Percentiles rank a stretch among this genome's conserved stretches.
Conservation (phyloP, 2,797 vertebrate species). For the Pangasius larnaudii region DNA sequence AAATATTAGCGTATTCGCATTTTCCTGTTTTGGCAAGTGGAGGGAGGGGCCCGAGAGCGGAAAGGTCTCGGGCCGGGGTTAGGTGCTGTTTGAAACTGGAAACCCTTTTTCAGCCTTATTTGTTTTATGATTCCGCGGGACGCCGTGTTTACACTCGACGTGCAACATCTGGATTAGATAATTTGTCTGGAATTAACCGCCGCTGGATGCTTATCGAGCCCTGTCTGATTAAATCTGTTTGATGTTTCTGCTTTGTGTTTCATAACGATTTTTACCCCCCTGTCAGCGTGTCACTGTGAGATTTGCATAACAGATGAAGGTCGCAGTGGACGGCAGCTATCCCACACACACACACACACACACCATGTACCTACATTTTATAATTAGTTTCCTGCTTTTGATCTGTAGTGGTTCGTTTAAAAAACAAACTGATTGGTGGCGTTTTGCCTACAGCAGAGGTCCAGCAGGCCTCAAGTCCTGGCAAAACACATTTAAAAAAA, state of each 20-base stretch:
- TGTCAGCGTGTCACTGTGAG: constrained; percentile 45
- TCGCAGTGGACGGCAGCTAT: constrained; percentile 18
- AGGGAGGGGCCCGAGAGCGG: constrained; percentile 65
- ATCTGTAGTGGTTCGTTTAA: constrained; percentile 65
- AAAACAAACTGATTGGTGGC: constrained; percentile 64
- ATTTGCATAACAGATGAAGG: constrained; percentile 53
- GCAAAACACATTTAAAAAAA: background rate
- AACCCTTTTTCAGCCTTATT: constrained; percentile 92
- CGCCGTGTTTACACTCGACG: constrained; percentile 89
- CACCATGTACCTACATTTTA: constrained; percentile 21
- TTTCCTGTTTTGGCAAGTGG: constrained; percentile 82
- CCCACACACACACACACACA: constrained; percentile 52
- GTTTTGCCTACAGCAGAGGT: constrained; percentile 63
- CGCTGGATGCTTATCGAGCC: constrained; percentile 84
- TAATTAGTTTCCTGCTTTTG: constrained; percentile 60
- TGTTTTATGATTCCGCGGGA: constrained; percentile 94
- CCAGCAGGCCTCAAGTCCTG: constrained; percentile 51
- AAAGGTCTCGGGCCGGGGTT: constrained; percentile 79
- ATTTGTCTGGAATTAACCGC: constrained; percentile 95
- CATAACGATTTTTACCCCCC: constrained; percentile 52
- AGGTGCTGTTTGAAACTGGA: constrained; percentile 89
- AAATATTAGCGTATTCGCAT: constrained; percentile 86
- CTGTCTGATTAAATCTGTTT: constrained; percentile 84
- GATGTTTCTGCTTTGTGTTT: constrained; percentile 66
- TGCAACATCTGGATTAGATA: constrained; percentile 99